phyloP scores from a whole-genome alignment of 1,140 invertebrate species.

The Euura lappo region DNA sequence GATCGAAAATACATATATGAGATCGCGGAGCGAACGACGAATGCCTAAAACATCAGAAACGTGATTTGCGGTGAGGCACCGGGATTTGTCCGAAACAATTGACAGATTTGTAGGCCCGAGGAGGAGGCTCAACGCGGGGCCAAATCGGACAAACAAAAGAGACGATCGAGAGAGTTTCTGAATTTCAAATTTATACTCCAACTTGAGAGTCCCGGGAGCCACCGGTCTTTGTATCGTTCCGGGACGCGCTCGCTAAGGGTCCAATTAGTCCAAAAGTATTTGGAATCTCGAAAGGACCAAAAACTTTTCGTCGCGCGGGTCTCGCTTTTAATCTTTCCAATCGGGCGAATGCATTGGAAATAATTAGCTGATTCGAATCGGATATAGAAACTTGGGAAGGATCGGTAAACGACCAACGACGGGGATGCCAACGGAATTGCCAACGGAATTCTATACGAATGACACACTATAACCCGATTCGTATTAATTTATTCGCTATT shows the following conservation, averaged over 20 bases:
- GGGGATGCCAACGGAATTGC: no score
- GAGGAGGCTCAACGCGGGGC: not conserved
- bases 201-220: not conserved
- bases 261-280: conserved; percentile 4
- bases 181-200: not conserved
- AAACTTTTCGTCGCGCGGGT: not conserved
- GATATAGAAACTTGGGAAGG: no score
- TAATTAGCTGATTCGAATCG: not conserved
- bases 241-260: not conserved
- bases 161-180: not conserved
- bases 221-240: conserved; percentile 6
- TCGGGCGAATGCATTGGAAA: not conserved
- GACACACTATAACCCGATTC: no score
- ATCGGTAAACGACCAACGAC: no score
- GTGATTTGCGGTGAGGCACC: not conserved
- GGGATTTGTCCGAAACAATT: conserved; percentile 2
- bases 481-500: no score
- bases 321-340: not conserved
- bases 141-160: not conserved
- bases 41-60: conserved; percentile 4
- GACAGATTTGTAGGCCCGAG: not conserved
- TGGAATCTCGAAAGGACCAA: not conserved
- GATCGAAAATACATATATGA: not conserved
- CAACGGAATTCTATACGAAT: no score
- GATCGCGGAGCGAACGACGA: not conserved